These are phyloP conservation scores for Rosalia funebris DNA, from an alignment of 2,888 invertebrate genomes.

Conservation along the genomic window DNA sequence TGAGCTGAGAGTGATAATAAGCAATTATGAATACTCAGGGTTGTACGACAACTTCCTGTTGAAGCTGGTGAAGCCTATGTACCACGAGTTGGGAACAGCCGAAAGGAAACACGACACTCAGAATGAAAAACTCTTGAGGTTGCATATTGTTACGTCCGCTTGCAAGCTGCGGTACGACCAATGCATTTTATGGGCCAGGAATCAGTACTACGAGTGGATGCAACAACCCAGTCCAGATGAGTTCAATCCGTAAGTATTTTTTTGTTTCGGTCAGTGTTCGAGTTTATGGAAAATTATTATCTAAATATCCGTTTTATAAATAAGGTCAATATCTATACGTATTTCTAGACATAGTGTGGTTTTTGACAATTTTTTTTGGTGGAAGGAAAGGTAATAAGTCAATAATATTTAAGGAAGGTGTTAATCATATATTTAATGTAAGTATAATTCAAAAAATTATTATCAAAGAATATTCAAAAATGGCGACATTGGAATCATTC, in stretches of 20 bases:
- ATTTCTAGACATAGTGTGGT: no score
- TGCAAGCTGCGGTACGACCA: constrained; percentile 68
- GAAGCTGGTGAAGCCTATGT: constrained; percentile 55
- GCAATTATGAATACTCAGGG: constrained; percentile 66
- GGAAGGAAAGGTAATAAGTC: no score
- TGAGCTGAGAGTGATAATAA: constrained; percentile 66
- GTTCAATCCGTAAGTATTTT: constrained; percentile 56
- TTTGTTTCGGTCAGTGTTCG: neutral
- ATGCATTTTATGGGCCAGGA: constrained; percentile 68
- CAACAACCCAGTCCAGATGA: constrained; percentile 54
- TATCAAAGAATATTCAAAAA: no score
- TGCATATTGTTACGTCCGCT: constrained; percentile 69
- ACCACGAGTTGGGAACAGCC: constrained; percentile 67
- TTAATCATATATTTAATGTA: no score
- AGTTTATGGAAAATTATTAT: neutral
- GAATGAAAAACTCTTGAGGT: constrained; percentile 69
- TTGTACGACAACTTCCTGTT: constrained; percentile 60
- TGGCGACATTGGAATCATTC: no score
- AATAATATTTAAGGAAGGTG: no score
- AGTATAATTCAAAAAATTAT: no score
- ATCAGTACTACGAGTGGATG: constrained; percentile 62
- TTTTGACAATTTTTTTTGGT: no score
- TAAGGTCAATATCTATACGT: no score
- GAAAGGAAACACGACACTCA: constrained; percentile 66
- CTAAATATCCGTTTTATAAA: no score